Base-by-base conservation (phyloP, 53 echinoderm and acorn worm genomes). In the Mesocentrotus franciscanus region DNA sequence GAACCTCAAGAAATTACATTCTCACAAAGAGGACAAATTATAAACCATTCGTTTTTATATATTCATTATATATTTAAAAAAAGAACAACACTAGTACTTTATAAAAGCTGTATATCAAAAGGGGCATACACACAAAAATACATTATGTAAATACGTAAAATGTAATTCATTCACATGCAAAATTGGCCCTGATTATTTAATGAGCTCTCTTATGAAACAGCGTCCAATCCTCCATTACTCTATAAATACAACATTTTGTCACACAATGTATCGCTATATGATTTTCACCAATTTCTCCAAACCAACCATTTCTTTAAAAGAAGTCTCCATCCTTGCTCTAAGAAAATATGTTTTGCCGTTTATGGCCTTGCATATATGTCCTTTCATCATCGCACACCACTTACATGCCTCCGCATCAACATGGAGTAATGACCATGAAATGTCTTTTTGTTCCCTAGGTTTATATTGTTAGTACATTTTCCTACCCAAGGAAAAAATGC, bases 381-480 rank as follows among this genome's bases (percentile, higher is more conserved):
- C 58, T 27, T 87, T 87, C 87, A 87, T 29, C 58, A 56, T 2
- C 1, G n/a, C 58, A 58, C 59, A 87, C n/a, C 87, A 87, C 56
- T 87, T 58, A 87, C 59, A 56, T 87, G 58, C 58, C 87, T 58
- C 9, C 1, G 34, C 42, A 81, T 81, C 59, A 27, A 39, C 13
- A 56, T 27, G 27, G 87, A 87, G 27, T 35, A 87, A 27, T 59
- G 87, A 26, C 87, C 87, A 58, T 87, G 87, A 87, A 87, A 87
- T 59, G 27, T 87, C 58, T 87, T 87, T 87, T 87, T 87, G 87
- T 87, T 59, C 58, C 57, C 87, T 4, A 10, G 4, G 58, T 56
- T 58, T 27, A 5, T 58, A 58, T 57, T 87, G 58, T 87, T 2
- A 87, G 56, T 18, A 58, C 6, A 0, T 87, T 87, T 87, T 87